Percentiles rank a stretch among this genome's conserved stretches.
phyloP scores from a whole-genome alignment of 2,888 invertebrate genomes.

The Sminthurides aquaticus region DNA sequence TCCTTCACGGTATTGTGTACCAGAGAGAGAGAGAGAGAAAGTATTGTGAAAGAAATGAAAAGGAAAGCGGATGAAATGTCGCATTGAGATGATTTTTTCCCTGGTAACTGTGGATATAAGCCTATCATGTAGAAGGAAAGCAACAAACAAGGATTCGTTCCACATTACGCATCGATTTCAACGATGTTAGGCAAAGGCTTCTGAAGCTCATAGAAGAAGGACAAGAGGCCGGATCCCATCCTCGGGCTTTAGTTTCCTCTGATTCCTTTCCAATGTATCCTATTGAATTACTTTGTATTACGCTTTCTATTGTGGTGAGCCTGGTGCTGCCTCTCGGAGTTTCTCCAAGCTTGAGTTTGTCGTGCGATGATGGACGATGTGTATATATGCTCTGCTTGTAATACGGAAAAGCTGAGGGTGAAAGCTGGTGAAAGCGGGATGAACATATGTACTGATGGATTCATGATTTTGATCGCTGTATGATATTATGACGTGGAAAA shows the following conservation, averaged over 20 bases:
- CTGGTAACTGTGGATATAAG: no score
- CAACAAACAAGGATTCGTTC: slow-evolving; percentile 3
- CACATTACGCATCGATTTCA: background rate
- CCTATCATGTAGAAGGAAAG: slow-evolving; percentile 2
- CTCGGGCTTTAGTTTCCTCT: slow-evolving; percentile 11
- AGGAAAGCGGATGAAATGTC: slow-evolving; percentile 19
- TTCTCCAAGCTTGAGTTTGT: background rate
- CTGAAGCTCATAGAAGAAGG: no score
- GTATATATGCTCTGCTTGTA: background rate
- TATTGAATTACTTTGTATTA: slow-evolving; percentile 19
- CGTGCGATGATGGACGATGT: background rate
- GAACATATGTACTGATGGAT: no score
- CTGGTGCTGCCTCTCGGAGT: no score
- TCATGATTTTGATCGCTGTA: no score
- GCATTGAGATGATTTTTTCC: slow-evolving; percentile 4
- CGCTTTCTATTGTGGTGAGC: slow-evolving; percentile 13
- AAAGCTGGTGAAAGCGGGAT: background rate
- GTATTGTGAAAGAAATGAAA: background rate
- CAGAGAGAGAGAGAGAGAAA: no score
- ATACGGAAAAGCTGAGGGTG: background rate
- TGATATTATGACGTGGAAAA: background rate
- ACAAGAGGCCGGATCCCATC: no score
- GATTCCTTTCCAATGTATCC: slow-evolving; percentile 17
- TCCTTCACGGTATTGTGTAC: no score
- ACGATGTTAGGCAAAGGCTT: background rate